Percentiles rank a stretch among this genome's conserved stretches.
These are phyloP conservation scores for Karalla daura DNA, from an alignment of 2,797 vertebrate species.

Conservation along the genomic window DNA sequence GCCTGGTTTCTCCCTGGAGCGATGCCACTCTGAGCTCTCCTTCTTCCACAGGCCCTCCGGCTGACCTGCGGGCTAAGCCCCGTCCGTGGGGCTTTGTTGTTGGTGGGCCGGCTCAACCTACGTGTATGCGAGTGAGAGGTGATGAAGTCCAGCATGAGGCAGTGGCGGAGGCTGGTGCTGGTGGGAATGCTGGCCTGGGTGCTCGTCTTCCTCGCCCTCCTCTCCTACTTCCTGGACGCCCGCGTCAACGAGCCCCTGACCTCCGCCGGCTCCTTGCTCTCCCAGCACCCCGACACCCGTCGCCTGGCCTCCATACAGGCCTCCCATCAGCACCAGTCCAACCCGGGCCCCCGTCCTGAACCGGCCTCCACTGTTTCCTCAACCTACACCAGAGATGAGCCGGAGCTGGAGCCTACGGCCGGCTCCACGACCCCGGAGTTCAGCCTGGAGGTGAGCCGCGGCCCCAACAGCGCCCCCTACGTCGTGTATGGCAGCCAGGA, in stretches of 20 bases:
- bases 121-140: constrained; percentile 53
- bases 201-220: constrained; percentile 92
- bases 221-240: constrained; percentile 95
- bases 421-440: constrained; percentile 60
- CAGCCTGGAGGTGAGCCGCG: constrained; percentile 72
- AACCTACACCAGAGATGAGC: constrained; percentile 50
- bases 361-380: constrained; percentile 56
- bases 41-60: constrained; percentile 66
- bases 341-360: constrained; percentile 85
- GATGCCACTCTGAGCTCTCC: constrained; percentile 20
- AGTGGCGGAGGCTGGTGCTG: constrained; percentile 93
- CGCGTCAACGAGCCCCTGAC: constrained; percentile 86
- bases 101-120: constrained; percentile 39
- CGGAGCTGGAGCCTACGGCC: constrained; percentile 59
- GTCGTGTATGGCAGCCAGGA: constrained; percentile 72
- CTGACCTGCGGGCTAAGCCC: constrained; percentile 55
- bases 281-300: constrained; percentile 88
- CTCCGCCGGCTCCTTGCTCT: constrained; percentile 86
- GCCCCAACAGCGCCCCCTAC: constrained; percentile 65
- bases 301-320: constrained; percentile 90
- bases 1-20: neutral
- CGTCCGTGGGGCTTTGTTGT: constrained; percentile 50
- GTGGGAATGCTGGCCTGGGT: constrained; percentile 94
- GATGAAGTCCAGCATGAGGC: constrained; percentile 87
- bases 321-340: constrained; percentile 82